Evolutionary conservation across 2,888 invertebrate genomes (phyloP), one percentile per base, ranked within the genome.

Genomic region (Torymus auratus): DNA sequence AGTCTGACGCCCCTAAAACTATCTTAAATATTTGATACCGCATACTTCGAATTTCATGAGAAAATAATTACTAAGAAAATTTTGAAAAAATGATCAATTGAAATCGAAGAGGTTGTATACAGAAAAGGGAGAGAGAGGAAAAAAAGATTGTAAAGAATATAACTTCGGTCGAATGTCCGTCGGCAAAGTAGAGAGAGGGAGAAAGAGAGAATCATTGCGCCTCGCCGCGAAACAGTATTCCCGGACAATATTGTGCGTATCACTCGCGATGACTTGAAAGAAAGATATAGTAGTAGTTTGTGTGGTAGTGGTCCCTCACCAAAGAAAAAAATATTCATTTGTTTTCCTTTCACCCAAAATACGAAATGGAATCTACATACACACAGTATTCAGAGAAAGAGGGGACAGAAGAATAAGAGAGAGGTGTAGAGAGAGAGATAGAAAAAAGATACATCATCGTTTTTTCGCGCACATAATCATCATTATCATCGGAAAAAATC

Each of bases 291-390:
- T 65, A 70, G 17, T 61, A 62, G 56, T 17, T 41, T 41, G 41
- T 41, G 41, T 41, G 5, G 15, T 73, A 78, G 73, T 74, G 67
- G 60, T 75, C 70, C 70, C 71, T 74, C 53, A 60, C 61, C 67
- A 10, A 70, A 69, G 20, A 69, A 52, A 23, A 69, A 60, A 41
- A 41, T 7, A 41, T 41, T 41, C 41, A 7, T 41, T 61, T 69
- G 41, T 13, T 69, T 72, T 50, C 61, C 41, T 41, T 20, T 50
- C 0, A 15, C 60, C 62, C 14, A 13, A 64, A 13, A 64, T 52
- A 20, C 56, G 62, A 50, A 64, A 73, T 50, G 56, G 68, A 73
- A 61, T 78, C 60, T 73, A 74, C 61, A 69, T 69, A 69, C 73
- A 79, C 52, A 61, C 41, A 61, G 50, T 60, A 67, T 20, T 20